These are phyloP conservation scores for Hydraecia micacea DNA, from an alignment of 2,888 invertebrate species.

Conservation along the genomic window DNA sequence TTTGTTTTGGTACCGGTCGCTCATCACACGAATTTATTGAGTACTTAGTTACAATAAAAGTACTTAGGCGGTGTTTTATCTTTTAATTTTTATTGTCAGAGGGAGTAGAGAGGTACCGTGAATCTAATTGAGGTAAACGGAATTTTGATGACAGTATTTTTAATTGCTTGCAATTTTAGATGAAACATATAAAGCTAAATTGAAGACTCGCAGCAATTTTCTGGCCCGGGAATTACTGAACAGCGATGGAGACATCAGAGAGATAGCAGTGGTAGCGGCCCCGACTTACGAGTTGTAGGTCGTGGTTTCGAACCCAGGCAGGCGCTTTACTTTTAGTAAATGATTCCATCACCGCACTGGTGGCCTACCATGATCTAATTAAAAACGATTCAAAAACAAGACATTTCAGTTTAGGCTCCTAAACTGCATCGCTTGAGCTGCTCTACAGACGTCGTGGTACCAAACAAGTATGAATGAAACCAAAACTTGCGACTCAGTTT, in stretches of 20 bases:
- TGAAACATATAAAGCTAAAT: not conserved
- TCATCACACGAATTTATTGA: conserved; percentile 37
- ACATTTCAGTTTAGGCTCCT: no score
- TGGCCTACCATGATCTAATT: no score
- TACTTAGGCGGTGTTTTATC: conserved; percentile 37
- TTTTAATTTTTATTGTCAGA: conserved; percentile 26
- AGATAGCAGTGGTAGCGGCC: not conserved
- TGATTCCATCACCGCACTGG: not conserved
- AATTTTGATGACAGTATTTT: not conserved
- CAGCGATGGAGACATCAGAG: not conserved
- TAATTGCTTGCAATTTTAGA: not conserved
- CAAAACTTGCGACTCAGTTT: no score
- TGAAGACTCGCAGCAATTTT: not conserved
- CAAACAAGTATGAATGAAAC: no score
- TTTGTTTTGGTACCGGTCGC: conserved; percentile 45
- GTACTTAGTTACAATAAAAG: conserved; percentile 36
- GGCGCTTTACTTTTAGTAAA: no score
- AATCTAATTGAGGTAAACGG: not conserved
- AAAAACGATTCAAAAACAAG: no score
- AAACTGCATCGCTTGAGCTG: no score
- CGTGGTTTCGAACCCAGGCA: no score
- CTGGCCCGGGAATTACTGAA: no score
- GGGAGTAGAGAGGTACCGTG: not conserved
- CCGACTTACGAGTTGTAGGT: not conserved
- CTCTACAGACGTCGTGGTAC: no score